Base-by-base conservation (phyloP, 2,797 vertebrate species). In the Merluccius polli region DNA sequence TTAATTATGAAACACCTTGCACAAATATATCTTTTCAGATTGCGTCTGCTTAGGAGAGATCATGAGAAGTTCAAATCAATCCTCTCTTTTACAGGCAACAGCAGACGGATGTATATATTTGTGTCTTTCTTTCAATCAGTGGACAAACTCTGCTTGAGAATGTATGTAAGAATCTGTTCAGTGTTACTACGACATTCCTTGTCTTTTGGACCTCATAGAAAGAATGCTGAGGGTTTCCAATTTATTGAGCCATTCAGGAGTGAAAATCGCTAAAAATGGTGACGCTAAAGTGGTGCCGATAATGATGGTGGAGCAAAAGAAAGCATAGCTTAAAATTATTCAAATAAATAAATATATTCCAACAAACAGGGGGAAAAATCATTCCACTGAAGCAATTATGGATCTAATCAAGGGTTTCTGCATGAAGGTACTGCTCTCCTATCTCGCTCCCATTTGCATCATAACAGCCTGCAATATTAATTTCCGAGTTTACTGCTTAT, bases 401-500 rank as follows among this genome's bases (percentile, higher is more conserved):
- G 89, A 93, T 94, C 89, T 92, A 94, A 94, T 93, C 92, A 93
- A 89, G 91, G 88, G 83, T 92, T 94, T 93, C 87, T 92, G 91
- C 90, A 86, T 92, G 87, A 92, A 93, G 91, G 91, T 93, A 85
- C 87, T 70, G 85, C 89, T 89, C 88, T 92, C 87, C 88, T 89
- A 90, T 92, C 92, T 92, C 75, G 35, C 87, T 91, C 88, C 90
- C 89, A 93, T 94, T 94, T 95, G 94, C 93, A 94, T 94, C 92
- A 94, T 93, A 95, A 94, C 93, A 91, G 92, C 91, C 92, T 94
- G 93, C 91, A 92, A 94, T 94, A 94, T 94, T 94, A 94, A 94
- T 95, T 95, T 94, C 91, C 86, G 89, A 94, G 91, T 94, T 94
- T 94, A 94, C 94, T 94, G 93, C 92, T 94, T 93, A 95, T 95